phyloP scores from a whole-genome alignment of 2,888 invertebrate species.

The Melieria omissa region DNA sequence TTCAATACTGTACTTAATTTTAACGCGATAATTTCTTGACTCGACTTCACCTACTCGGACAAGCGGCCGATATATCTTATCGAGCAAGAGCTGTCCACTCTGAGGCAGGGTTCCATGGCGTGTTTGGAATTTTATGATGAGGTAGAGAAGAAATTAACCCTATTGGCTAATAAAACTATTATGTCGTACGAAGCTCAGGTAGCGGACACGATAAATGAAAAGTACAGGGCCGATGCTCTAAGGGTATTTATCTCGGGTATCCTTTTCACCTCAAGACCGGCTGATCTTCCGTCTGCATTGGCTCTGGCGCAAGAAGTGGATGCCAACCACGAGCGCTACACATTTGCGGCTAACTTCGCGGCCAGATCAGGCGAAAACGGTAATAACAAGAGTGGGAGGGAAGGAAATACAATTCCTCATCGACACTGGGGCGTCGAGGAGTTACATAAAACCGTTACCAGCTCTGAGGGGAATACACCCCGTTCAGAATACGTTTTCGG shows the following conservation, averaged over 20 bases:
- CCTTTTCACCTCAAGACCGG: slow-evolving; percentile 9
- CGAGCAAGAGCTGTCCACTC: slow-evolving; percentile 41
- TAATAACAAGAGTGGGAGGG: slow-evolving; percentile 24
- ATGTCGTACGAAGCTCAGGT: slow-evolving; percentile 41
- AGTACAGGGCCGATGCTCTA: slow-evolving; percentile 41
- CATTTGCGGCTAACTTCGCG: not conserved
- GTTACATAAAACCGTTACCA: slow-evolving; percentile 36
- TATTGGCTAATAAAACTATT: slow-evolving; percentile 44
- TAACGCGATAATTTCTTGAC: no score
- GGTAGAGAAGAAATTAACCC: slow-evolving; percentile 41
- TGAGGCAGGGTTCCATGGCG: slow-evolving; percentile 39
- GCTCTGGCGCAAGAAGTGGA: slow-evolving; percentile 14
- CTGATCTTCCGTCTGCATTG: slow-evolving; percentile 10
- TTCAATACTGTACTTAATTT: no score
- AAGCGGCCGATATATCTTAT: slow-evolving; percentile 40
- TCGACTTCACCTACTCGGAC: slow-evolving; percentile 41
- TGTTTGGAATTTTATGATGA: slow-evolving; percentile 43
- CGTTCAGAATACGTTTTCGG: not conserved
- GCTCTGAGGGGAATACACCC: slow-evolving; percentile 25
- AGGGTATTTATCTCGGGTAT: slow-evolving; percentile 36
- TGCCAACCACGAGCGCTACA: not conserved
- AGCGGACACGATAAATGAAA: slow-evolving; percentile 41
- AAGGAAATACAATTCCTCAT: slow-evolving; percentile 32
- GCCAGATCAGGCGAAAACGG: not conserved
- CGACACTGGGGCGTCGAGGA: slow-evolving; percentile 41